Evolutionary conservation across 1,140 invertebrate genomes (phyloP), one percentile per base, ranked within the genome.

Genomic region (Drosophila albomicans): DNA sequence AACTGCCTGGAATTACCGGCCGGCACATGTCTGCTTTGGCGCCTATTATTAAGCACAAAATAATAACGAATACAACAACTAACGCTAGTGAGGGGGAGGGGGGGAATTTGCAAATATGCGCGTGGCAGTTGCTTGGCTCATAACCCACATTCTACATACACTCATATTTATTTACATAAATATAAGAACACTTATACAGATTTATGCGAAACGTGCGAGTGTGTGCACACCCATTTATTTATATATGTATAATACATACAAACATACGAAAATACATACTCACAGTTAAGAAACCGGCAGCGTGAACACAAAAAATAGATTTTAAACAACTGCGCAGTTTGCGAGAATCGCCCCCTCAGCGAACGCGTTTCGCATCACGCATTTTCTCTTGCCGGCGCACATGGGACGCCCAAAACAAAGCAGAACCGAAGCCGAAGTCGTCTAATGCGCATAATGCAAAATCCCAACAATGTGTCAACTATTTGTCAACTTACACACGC

Each of bases 311-410:
- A 63, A 63, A 71, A 75, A 70, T 71, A 75, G 68, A 75, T 64
- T 75, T 62, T 25, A 61, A 65, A 32, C 20, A 71, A 75, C 73
- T 75, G 73, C 73, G 73, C 67, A 75, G 61, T 75, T 75, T 41
- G 30, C 38, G 11, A 41, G 52, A 61, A 35, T 65, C 73, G 67
- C 73, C 73, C 61, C 68, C 54, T 52, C 52, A 61, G 68, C 68
- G 61, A 32, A 10, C 35, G 35, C 35, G 35, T 38, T 46, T 38
- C n/a, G 10, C 49, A 30, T 8, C 28, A 43, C 65, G 65, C 71
- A 69, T 68, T 54, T 73, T 13, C 41, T 59, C 41, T 67, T 32
- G 52, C 66, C 43, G 69, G 43, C 59, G 43, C 61, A 56, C 62
- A 58, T 72, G 54, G 59, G 52, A 51, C 25, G 30, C 32, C 20